phyloP scores from a whole-genome alignment of 2,888 invertebrate genomes.

The Camptogramma bilineatum region DNA sequence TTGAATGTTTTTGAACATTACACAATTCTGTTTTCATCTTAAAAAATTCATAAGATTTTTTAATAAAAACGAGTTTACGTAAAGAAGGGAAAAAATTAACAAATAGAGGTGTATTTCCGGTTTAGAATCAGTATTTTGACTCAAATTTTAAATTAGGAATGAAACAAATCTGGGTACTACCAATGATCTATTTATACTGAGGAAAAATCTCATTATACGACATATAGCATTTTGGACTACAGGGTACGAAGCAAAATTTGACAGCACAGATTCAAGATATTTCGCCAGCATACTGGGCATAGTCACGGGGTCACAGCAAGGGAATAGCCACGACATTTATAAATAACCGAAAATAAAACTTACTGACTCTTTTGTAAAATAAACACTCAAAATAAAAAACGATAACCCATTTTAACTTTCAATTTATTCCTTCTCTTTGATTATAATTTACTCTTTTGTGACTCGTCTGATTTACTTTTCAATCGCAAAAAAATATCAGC shows the following conservation, averaged over 20 bases:
- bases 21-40: not conserved
- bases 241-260: conserved; percentile 5
- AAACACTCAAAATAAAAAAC: not conserved
- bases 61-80: not conserved
- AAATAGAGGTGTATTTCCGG: conserved; percentile 7
- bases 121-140: conserved; percentile 1
- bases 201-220: too few relatives aligned
- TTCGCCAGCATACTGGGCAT: not conserved
- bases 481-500: too few relatives aligned
- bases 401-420: not conserved
- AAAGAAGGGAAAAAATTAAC: not conserved
- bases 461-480: too few relatives aligned
- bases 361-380: conserved; percentile 5
- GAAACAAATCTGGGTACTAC: conserved; percentile 15
- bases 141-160: conserved; percentile 15
- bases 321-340: conserved; percentile 12
- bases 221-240: not conserved
- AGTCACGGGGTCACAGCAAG: conserved; percentile 10
- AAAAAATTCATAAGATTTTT: not conserved
- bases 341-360: conserved; percentile 19
- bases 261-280: conserved; percentile 8
- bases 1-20: not conserved
- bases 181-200: too few relatives aligned
- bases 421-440: too few relatives aligned
- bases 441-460: too few relatives aligned